phyloP scores from a whole-genome alignment of 2,113 vertebrate genomes.

The Thunnus maccoyii region DNA sequence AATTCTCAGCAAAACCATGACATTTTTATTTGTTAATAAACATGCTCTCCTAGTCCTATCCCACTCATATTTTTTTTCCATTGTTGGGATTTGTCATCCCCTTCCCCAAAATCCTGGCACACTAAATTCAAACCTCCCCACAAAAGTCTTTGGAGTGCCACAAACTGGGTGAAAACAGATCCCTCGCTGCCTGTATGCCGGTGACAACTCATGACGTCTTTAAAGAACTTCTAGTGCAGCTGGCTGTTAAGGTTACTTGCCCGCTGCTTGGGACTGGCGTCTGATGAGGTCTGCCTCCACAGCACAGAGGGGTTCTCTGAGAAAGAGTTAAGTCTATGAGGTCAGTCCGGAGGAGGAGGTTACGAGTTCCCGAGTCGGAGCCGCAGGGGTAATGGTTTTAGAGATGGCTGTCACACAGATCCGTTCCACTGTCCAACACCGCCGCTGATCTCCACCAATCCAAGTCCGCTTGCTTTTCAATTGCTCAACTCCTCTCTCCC shows the following conservation, averaged over 20 bases:
- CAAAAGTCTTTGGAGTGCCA: constrained; percentile 70
- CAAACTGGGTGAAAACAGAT: constrained; percentile 63
- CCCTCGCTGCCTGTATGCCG: constrained; percentile 66
- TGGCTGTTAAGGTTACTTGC: constrained; percentile 63
- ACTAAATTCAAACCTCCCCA: constrained; percentile 65
- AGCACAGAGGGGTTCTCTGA: constrained; percentile 78
- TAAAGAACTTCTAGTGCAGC: constrained; percentile 64
- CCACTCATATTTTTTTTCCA: constrained; percentile 46
- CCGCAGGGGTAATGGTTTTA: constrained; percentile 86
- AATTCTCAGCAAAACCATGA: constrained; percentile 15
- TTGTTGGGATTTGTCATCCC: constrained; percentile 43
- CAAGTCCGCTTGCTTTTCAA: constrained; percentile 72
- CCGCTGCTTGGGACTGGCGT: constrained; percentile 67
- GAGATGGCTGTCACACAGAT: constrained; percentile 87
- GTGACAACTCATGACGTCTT: constrained; percentile 74
- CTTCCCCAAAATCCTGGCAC: constrained; percentile 56
- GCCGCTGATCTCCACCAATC: constrained; percentile 76
- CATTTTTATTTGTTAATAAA: constrained; percentile 56
- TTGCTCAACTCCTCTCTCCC: constrained; percentile 74
- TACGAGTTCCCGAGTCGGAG: constrained; percentile 73
- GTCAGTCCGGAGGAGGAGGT: constrained; percentile 76
- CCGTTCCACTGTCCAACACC: constrained; percentile 85
- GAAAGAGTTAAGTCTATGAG: constrained; percentile 77
- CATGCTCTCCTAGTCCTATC: constrained; percentile 21
- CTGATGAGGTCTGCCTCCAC: constrained; percentile 71